Percentiles rank a stretch among this genome's conserved stretches.
Conservation (phyloP, 2,113 vertebrate genomes). For the Neopipo cinnamomea region DNA sequence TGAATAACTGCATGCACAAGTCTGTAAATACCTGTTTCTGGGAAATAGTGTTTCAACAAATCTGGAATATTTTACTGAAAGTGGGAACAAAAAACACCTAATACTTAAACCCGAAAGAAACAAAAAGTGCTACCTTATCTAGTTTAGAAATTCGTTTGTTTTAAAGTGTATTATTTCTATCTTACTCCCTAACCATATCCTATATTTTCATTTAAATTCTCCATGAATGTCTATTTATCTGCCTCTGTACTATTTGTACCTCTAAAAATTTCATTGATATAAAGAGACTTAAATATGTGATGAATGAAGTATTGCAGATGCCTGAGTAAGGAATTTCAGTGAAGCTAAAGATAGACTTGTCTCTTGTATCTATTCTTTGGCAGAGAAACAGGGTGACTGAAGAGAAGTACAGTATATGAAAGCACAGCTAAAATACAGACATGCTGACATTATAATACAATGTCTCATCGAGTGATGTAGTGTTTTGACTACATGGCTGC, state of each 20-base stretch:
- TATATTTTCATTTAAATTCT: neutral
- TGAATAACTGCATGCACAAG: neutral
- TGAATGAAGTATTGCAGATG: neutral
- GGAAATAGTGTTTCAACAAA: neutral
- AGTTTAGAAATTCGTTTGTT: neutral
- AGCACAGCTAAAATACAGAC: conserved; percentile 46
- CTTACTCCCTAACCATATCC: neutral
- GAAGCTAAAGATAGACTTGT: conserved; percentile 14
- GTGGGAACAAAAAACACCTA: neutral
- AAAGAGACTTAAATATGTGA: neutral
- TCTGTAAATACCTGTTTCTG: neutral
- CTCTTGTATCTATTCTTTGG: conserved; percentile 3
- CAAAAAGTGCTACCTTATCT: neutral
- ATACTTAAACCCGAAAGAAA: neutral
- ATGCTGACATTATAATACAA: conserved; percentile 61
- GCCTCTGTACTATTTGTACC: neutral
- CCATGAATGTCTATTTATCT: neutral
- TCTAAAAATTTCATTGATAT: neutral
- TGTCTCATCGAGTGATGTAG: conserved; percentile 62
- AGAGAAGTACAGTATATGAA: conserved; percentile 40
- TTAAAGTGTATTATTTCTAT: neutral
- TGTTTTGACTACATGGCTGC: conserved; percentile 70
- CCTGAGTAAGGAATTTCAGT: neutral
- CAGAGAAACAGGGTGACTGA: conserved; percentile 40
- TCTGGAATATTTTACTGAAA: neutral